phyloP scores from a whole-genome alignment of 2,888 invertebrate species.

The Drosophila kambysellisi region DNA sequence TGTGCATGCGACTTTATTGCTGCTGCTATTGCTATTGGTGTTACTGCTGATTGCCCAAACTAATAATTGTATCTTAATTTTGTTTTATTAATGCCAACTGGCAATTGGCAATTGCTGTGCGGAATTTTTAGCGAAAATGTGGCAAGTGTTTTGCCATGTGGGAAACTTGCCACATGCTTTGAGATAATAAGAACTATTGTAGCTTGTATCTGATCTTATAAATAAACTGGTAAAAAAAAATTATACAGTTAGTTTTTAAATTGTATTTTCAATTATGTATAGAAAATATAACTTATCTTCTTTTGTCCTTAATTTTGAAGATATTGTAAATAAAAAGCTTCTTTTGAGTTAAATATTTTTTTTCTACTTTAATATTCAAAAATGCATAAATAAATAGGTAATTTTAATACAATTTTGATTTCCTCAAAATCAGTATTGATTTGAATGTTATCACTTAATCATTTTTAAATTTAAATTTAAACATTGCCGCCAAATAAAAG shows the following conservation, averaged over 20 bases:
- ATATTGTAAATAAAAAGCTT: not conserved
- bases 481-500: conserved; percentile 5
- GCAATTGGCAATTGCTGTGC: conserved; percentile 28
- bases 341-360: not conserved
- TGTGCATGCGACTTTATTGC: conserved; percentile 23
- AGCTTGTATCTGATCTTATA: not conserved
- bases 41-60: conserved; percentile 54
- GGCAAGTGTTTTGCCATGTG: conserved; percentile 28
- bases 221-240: not conserved
- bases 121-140: conserved; percentile 18
- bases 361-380: not conserved
- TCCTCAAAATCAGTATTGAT: not conserved
- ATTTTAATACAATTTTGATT: not conserved
- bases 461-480: not conserved
- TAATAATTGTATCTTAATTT: conserved; percentile 73
- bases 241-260: not conserved
- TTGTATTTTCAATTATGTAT: not conserved
- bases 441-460: not conserved
- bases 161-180: conserved; percentile 18
- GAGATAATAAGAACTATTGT: not conserved
- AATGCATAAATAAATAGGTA: not conserved
- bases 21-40: conserved; percentile 23
- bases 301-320: not conserved
- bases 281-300: not conserved
- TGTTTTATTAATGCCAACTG: conserved; percentile 57